Evolutionary conservation across 2,113 vertebrate genomes (phyloP).

Genomic region (Channa maculata): DNA sequence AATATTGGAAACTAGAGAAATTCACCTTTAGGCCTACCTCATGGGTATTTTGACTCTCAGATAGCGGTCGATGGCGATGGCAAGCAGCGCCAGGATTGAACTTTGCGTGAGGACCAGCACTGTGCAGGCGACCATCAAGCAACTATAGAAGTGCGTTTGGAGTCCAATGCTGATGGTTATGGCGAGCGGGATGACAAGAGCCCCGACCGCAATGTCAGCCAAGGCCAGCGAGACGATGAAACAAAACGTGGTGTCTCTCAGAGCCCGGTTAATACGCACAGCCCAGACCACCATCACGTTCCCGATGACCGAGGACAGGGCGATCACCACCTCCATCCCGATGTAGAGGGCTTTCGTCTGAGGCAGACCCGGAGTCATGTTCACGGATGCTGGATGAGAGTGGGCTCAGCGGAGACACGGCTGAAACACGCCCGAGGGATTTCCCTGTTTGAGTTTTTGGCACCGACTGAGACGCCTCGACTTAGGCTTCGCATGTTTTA

Average conservation of each 20-base stretch:
- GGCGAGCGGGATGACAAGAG: constrained; percentile 94
- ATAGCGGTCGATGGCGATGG: constrained; percentile 96
- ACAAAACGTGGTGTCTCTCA: constrained; percentile 95
- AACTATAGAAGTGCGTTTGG: constrained; percentile 91
- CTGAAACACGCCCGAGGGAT: constrained; percentile 26
- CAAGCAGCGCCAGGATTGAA: constrained; percentile 95
- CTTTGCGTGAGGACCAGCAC: constrained; percentile 97
- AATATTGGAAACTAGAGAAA: constrained; percentile 42
- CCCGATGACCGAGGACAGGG: constrained; percentile 92
- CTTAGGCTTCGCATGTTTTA: constrained; percentile 50
- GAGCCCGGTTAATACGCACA: constrained; percentile 92
- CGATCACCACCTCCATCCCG: constrained; percentile 92
- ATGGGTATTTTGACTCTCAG: constrained; percentile 96
- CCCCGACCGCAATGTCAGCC: constrained; percentile 95
- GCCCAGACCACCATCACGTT: constrained; percentile 99
- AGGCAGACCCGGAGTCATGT: constrained; percentile 68
- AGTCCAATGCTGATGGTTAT: constrained; percentile 93
- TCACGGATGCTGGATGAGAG: constrained; percentile 31
- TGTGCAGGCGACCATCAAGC: constrained; percentile 91
- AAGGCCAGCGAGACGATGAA: constrained; percentile 95
- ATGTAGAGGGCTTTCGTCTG: constrained; percentile 88
- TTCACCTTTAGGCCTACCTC: constrained; percentile 86
- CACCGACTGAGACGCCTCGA: constrained; percentile 21
- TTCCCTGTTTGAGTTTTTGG: constrained; percentile 43
- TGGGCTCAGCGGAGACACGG: constrained; percentile 46